Evolutionary conservation across 2,797 vertebrate species (phyloP).

Genomic region (Rhabdophis nuchalis): DNA sequence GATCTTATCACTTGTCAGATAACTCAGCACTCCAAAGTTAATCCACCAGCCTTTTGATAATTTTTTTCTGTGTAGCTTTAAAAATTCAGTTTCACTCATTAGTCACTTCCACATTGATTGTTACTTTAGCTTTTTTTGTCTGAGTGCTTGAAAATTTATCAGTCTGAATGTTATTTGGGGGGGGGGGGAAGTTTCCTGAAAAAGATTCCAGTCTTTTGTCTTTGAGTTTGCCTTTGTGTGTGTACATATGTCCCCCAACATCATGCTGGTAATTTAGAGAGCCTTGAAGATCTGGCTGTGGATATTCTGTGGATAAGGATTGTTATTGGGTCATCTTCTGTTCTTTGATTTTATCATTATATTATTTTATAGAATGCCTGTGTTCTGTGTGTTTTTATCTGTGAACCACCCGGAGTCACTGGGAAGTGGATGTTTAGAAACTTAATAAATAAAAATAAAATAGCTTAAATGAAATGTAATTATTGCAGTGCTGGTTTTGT

Average conservation of each 20-base stretch:
- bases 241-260: not conserved
- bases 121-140: not conserved
- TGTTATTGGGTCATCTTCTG: not conserved
- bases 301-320: not conserved
- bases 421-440: not conserved
- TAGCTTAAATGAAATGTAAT: not conserved
- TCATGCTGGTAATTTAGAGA: not conserved
- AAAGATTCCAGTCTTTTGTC: not conserved
- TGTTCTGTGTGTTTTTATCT: not conserved
- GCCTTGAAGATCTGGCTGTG: not conserved
- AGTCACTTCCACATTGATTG: not conserved
- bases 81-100: not conserved
- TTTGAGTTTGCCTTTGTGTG: not conserved
- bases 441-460: not conserved
- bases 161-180: not conserved
- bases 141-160: not conserved
- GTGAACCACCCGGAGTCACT: not conserved
- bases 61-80: constrained; percentile 20
- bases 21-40: not conserved
- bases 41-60: not conserved
- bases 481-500: not conserved
- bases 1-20: not conserved
- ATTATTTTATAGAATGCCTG: not conserved
- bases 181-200: not conserved
- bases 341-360: not conserved